phyloP scores from a whole-genome alignment of 53 echinoderm and acorn worm genomes.

The Mesocentrotus franciscanus region DNA sequence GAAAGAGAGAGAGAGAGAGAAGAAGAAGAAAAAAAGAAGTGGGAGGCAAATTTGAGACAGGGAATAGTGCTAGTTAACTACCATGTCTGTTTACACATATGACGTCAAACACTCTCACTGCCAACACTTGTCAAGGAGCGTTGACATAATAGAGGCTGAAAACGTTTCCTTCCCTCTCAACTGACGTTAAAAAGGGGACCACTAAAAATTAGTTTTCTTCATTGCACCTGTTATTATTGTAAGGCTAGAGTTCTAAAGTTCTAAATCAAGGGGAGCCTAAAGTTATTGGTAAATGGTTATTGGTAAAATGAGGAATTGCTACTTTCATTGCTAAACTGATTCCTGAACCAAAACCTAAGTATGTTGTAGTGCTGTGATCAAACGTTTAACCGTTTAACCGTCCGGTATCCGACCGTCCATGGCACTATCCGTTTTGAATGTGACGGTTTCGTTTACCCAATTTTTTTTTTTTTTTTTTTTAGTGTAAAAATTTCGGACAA shows the following conservation, averaged over 20 bases:
- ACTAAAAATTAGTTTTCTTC: not conserved
- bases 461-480: too few species aligned
- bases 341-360: too few species aligned
- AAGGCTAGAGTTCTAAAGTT: not conserved
- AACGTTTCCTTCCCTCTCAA: constrained; percentile 3
- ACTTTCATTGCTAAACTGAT: too few species aligned
- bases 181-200: not conserved
- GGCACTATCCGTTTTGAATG: too few species aligned
- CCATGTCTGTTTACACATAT: not conserved
- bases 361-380: too few species aligned
- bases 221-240: not conserved
- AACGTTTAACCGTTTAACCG: too few species aligned
- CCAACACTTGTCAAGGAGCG: not conserved
- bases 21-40: not conserved
- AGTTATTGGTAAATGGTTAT: too few species aligned
- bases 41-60: not conserved
- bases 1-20: not conserved
- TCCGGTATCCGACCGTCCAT: too few species aligned
- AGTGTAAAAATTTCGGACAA: too few species aligned
- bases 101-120: not conserved
- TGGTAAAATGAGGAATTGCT: too few species aligned
- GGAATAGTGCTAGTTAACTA: not conserved
- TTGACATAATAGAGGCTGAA: not conserved
- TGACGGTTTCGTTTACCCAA: too few species aligned
- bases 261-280: not conserved